Percentiles rank a stretch among this genome's conserved stretches.
These are phyloP conservation scores for Actinia tenebrosa DNA, from an alignment of 64 coral and sea anemone genomes.

Conservation along the genomic window DNA sequence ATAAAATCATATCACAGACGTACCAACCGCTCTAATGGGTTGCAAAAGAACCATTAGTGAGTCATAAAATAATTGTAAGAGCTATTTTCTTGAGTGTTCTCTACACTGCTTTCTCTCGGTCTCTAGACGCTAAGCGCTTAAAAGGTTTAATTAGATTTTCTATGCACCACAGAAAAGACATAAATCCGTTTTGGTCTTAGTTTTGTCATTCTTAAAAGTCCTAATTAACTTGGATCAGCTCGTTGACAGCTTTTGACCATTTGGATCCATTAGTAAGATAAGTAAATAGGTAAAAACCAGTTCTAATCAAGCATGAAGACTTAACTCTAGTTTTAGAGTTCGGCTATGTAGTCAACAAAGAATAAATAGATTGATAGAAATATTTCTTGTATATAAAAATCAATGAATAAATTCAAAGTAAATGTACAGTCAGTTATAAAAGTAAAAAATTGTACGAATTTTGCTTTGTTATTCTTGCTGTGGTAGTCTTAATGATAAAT, in stretches of 20 bases:
- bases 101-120: not conserved
- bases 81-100: not conserved
- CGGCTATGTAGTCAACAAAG: not conserved
- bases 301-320: not conserved
- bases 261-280: not conserved
- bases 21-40: not conserved
- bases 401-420: not conserved
- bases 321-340: not conserved
- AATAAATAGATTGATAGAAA: conserved; percentile 2
- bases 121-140: conserved; percentile 43
- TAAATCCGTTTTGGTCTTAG: conserved; percentile 48
- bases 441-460: not conserved
- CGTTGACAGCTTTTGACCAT: conserved; percentile 13
- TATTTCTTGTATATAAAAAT: not conserved
- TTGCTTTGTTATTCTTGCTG: not conserved
- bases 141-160: conserved; percentile 67
- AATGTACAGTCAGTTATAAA: not conserved
- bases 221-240: conserved; percentile 60
- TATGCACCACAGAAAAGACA: conserved; percentile 25
- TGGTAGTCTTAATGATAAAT: not conserved
- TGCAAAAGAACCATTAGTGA: not conserved
- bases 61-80: not conserved
- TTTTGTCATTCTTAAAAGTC: conserved; percentile 34
- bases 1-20: not conserved
- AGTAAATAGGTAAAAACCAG: not conserved